phyloP scores from a whole-genome alignment of 30 jellyfish, hydroid and myxozoan species.

The Rhopilema esculentum region DNA sequence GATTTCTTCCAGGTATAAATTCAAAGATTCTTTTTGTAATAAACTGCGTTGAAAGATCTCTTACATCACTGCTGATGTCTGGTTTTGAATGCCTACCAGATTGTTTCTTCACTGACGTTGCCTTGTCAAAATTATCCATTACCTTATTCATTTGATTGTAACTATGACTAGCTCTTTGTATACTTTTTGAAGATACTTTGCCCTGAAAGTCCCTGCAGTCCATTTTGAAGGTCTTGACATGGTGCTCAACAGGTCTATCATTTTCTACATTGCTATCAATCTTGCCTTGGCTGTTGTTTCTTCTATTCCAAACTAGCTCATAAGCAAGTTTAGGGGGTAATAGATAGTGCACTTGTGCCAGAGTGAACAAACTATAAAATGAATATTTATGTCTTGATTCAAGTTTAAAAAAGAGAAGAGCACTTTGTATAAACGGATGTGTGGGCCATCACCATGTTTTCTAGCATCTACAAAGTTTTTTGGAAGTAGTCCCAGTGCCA shows the following conservation, averaged over 20 bases:
- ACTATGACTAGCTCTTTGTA: constrained; percentile 25
- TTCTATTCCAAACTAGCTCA: constrained; percentile 36
- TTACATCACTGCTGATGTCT: constrained; percentile 10
- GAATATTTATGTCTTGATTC: constrained; percentile 4
- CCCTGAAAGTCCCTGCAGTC: constrained; percentile 57
- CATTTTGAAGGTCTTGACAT: constrained; percentile 24
- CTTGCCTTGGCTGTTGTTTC: constrained; percentile 19
- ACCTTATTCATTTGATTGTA: background rate
- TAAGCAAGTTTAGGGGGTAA: constrained; percentile 38
- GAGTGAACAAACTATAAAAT: constrained; percentile 4
- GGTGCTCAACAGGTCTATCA: constrained; percentile 46
- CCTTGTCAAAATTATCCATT: constrained; percentile 16
- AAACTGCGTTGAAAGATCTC: constrained; percentile 26
- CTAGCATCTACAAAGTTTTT: constrained; percentile 18
- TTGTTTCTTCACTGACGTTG: background rate
- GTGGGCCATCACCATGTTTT: constrained; percentile 23
- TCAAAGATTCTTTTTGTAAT: background rate
- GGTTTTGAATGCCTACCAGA: constrained; percentile 28
- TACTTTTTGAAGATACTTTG: constrained; percentile 24
- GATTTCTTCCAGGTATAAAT: constrained; percentile 14
- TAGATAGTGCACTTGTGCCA: constrained; percentile 29
- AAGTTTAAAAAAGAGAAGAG: background rate
- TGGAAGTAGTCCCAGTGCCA: background rate
- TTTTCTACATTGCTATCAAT: constrained; percentile 22
- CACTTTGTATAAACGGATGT: constrained; percentile 11